Evolutionary conservation across 2,888 invertebrate genomes (phyloP), one percentile per base, ranked within the genome.

Genomic region (Liopterus haemorrhoidalis): DNA sequence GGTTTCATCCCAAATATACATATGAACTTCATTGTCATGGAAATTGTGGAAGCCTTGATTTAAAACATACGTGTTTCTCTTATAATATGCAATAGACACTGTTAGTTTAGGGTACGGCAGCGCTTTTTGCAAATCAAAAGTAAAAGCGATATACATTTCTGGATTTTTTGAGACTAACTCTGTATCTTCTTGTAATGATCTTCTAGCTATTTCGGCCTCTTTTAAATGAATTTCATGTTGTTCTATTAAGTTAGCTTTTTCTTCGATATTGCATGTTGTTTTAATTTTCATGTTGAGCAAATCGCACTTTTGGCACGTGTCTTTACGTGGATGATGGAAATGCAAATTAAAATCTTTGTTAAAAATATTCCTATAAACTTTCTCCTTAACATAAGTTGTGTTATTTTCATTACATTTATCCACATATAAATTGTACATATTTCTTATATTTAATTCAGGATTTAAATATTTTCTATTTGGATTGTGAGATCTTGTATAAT

Each of bases 1-100:
- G 31, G 55, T 56, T 56, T 59, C 58, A 48, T 58, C 53, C 58
- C 57, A 59, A 32, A 51, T 52, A 46, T 59, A 54, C 56, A 59
- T 60, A 28, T 56, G 49, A 40, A 51, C 54, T 48, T 50, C 50
- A 45, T 57, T 41, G 31, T 53, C 46, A 47, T 56, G 53, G 50
- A 59, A 55, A 52, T 51, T 53, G 48, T 57, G 58, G 33, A 58
- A 38, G 38, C 57, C 57, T 41, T 53, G 54, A 37, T 59, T 60
- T 41, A 50, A 53, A 14, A 56, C 49, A 36, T 58, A 56, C 53
- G 52, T 53, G 43, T 58, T 60, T 25, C 55, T 48, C 46, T 57
- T 59, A 48, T 57, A 55, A 53, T 57, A 55, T 6, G 58, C 57
- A 45, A 53, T 30, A 15, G 53, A 56, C 47, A 48, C 44, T 22